Conservation (phyloP, 37 sponge, comb jelly and placozoan species). For the Lycopodina hypogea region DNA sequence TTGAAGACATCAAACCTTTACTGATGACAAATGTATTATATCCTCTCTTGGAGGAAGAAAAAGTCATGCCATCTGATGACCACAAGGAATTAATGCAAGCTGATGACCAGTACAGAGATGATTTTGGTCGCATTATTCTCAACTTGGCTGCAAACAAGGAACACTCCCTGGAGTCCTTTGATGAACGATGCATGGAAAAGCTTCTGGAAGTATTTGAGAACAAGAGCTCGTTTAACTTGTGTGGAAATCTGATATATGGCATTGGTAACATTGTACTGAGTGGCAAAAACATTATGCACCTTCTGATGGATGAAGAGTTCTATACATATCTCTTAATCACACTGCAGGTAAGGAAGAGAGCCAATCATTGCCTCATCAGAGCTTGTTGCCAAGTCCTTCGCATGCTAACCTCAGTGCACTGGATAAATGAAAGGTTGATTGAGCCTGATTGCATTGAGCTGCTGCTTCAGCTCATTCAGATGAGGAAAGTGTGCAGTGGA, state of each 20-base stretch:
- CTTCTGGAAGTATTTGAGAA: conserved; percentile 29
- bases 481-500: conserved; percentile 35
- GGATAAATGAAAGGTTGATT: conserved; percentile 57
- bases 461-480: conserved; percentile 39
- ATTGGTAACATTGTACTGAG: conserved; percentile 74
- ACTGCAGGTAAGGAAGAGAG: conserved; percentile 16
- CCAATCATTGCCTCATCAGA: conserved; percentile 27
- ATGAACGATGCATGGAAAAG: conserved; percentile 34
- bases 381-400: conserved; percentile 81
- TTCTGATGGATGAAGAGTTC: conserved; percentile 24
- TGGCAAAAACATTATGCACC: conserved; percentile 58
- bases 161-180: conserved; percentile 42
- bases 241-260: conserved; percentile 52
- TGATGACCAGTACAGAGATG: too few relatives aligned
- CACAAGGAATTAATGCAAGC: too few relatives aligned
- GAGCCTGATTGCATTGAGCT: conserved; percentile 42
- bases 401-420: conserved; percentile 70
- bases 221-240: conserved; percentile 9
- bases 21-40: conserved; percentile 10
- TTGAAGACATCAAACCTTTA: conserved; percentile 27
- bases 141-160: conserved; percentile 68
- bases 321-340: conserved; percentile 29
- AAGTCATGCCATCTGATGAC: neutral
- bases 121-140: conserved; percentile 59
- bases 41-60: conserved; percentile 10